Percentiles rank a stretch among this genome's conserved stretches.
Evolutionary conservation across 2,113 vertebrate species (phyloP).

Genomic region (Poecile atricapillus): DNA sequence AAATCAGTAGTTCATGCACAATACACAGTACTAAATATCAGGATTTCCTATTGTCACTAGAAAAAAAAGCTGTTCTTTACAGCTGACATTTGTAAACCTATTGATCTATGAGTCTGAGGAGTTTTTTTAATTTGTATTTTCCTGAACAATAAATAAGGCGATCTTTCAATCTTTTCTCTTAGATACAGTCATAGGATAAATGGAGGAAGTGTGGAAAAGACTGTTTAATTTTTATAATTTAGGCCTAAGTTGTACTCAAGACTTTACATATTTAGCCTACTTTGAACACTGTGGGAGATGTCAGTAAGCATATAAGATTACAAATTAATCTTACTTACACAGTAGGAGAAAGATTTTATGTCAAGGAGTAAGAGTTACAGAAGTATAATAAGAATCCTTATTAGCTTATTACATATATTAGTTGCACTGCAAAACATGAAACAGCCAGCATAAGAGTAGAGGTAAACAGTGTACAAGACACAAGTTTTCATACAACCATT

Average conservation of each 20-base stretch:
- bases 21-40: background rate
- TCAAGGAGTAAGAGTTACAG: constrained; percentile 17
- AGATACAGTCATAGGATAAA: background rate
- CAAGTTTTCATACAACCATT: background rate
- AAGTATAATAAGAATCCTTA: background rate
- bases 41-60: background rate
- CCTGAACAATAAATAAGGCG: background rate
- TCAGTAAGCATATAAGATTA: constrained; percentile 22
- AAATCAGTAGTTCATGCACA: background rate
- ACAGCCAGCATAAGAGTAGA: background rate
- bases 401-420: constrained; percentile 1
- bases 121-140: background rate
- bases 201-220: background rate
- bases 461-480: background rate
- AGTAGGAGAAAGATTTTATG: constrained; percentile 24
- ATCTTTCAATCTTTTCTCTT: background rate
- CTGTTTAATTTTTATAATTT: background rate
- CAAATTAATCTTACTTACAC: constrained; percentile 45
- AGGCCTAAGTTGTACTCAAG: background rate
- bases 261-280: background rate
- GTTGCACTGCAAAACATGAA: background rate
- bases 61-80: background rate
- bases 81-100: background rate
- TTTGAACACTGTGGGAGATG: background rate
- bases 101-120: background rate